Evolutionary conservation across 1,140 invertebrate species (phyloP), one percentile per base, ranked within the genome.

Genomic region (Cydia splendana): DNA sequence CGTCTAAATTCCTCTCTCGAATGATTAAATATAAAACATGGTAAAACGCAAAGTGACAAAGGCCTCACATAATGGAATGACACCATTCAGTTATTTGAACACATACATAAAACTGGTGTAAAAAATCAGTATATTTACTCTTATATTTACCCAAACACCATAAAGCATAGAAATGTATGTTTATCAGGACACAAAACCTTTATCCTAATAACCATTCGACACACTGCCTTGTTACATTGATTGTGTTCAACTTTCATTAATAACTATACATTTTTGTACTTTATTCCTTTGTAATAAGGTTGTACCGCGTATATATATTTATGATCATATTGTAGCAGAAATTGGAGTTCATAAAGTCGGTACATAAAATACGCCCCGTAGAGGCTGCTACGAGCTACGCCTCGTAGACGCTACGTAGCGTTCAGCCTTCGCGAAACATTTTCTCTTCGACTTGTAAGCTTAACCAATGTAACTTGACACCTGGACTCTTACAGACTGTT

Each of bases 351-450:
- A 38, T 69, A 69, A 69, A 69, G 65, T 69, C 15, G 28, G 30
- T n/a, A 13, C 65, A 69, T 69, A 69, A 69, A 42, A n/a, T 71
- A 71, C 67, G 38, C 30, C 67, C 34, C 67, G 67, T 71, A 71
- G 67, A 71, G 67, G 38, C 67, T 42, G 67, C 67, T 71, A 71
- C 34, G 67, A 69, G 15, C 15, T 18, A 18, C n/a, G n/a, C 5
- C 9, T 69, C 65, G 65, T 69, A 69, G 65, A 34, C 65, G 24
- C 13, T 69, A 65, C 65, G 65, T 38, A n/a, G 65, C 65, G 20
- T 4, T 48, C 45, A 42, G 38, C 7, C 7, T 48, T 13, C 12
- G 45, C 45, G 13, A 20, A 28, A 65, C 9, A 65, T 65, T 15
- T 65, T 65, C 65, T 42, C 38, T 42, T 42, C 38, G 7, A 42